A percentile compares a stretch with the other conserved stretches of the same genome.
Conservation (phyloP, 2,797 vertebrate genomes). For the Toxotes lorentzi region DNA sequence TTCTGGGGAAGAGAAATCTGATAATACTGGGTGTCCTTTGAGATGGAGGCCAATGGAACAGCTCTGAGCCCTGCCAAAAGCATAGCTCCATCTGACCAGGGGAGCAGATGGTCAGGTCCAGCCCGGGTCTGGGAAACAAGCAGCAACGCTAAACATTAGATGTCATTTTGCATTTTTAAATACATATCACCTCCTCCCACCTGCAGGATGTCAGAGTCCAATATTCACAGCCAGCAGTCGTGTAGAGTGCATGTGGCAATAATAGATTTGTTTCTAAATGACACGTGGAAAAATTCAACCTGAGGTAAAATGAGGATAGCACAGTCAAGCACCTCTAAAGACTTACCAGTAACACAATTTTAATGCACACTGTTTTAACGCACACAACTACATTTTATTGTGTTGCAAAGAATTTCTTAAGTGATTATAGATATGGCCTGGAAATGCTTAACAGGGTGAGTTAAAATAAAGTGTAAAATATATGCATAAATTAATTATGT, state of each 20-base stretch:
- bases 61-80: constrained; percentile 90
- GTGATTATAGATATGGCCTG: not conserved
- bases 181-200: constrained; percentile 79
- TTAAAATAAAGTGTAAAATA: not conserved
- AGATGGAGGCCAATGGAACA: constrained; percentile 90
- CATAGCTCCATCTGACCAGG: constrained; percentile 86
- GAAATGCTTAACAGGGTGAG: not conserved
- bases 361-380: not conserved
- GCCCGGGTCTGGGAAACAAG: constrained; percentile 80
- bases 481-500: too few relatives aligned
- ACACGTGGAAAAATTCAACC: constrained; percentile 40
- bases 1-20: constrained; percentile 88
- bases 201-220: constrained; percentile 80
- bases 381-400: not conserved
- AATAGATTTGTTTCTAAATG: constrained; percentile 71
- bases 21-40: constrained; percentile 91
- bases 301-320: constrained; percentile 42
- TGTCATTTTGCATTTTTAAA: constrained; percentile 88
- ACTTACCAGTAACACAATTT: not conserved
- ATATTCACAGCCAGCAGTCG: constrained; percentile 72
- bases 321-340: constrained; percentile 20
- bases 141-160: constrained; percentile 82
- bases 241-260: constrained; percentile 60
- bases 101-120: constrained; percentile 87
- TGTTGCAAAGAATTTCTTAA: not conserved